Percentiles rank a stretch among this genome's conserved stretches.
Conservation (phyloP, 2,113 vertebrate species). For the Pelmatolapia mariae region DNA sequence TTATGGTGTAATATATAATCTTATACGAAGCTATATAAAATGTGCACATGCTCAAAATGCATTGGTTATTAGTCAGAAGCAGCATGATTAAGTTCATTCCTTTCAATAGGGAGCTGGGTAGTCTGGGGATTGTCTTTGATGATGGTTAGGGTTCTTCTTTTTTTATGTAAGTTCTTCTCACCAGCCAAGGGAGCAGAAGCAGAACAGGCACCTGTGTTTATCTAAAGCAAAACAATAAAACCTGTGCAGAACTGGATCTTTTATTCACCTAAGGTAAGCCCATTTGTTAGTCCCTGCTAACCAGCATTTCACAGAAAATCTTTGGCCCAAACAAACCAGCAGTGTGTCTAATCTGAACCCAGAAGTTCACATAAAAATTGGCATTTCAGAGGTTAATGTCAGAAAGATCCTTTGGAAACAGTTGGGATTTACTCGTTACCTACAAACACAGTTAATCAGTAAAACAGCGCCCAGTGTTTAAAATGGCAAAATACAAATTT, state of each 20-base stretch:
- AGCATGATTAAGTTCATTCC: conserved; percentile 68
- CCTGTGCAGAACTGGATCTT: conserved; percentile 40
- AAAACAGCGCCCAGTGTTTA: background rate
- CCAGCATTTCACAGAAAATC: background rate
- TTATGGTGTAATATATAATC: conserved; percentile 30
- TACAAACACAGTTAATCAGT: background rate
- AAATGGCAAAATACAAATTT: background rate
- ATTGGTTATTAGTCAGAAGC: conserved; percentile 71
- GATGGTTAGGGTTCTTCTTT: conserved; percentile 12
- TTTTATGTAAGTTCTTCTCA: conserved; percentile 40
- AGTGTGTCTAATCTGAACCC: background rate
- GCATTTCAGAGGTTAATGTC: background rate
- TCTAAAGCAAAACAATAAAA: conserved; percentile 64
- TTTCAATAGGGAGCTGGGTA: conserved; percentile 55
- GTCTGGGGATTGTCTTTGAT: conserved; percentile 68
- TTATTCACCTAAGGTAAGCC: conserved; percentile 14
- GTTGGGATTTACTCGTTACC: background rate
- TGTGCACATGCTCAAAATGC: conserved; percentile 72
- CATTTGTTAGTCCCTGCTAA: background rate
- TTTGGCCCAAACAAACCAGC: background rate
- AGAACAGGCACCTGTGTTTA: conserved; percentile 76
- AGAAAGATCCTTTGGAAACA: background rate
- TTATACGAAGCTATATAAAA: conserved; percentile 57
- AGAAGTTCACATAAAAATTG: background rate
- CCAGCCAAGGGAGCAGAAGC: conserved; percentile 65